These are phyloP conservation scores for Panzeria rudis DNA, from an alignment of 2,888 invertebrate species.

Conservation along the genomic window DNA sequence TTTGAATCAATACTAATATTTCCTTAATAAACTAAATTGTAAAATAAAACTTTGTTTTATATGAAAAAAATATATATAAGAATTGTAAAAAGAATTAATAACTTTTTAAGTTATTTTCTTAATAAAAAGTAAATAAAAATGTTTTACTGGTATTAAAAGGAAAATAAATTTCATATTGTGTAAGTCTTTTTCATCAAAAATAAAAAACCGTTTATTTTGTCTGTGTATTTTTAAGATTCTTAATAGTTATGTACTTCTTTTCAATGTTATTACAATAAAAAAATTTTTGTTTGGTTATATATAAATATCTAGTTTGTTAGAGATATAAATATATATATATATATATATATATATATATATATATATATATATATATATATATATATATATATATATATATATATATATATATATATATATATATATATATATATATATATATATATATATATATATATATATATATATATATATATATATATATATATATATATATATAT, in stretches of 20 bases:
- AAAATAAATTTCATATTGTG: conserved; percentile 12
- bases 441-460: background rate
- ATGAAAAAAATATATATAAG: background rate
- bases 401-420: background rate
- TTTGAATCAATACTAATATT: conserved; percentile 33
- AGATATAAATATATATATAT: conserved; percentile 9
- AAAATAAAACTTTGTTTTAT: conserved; percentile 36
- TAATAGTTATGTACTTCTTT: background rate
- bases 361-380: background rate
- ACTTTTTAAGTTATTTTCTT: background rate
- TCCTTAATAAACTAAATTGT: background rate
- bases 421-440: background rate
- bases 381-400: background rate
- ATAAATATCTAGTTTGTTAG: conserved; percentile 26
- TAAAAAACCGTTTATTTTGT: background rate
- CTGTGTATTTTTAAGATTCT: background rate
- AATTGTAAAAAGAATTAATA: background rate
- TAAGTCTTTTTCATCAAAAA: conserved; percentile 1
- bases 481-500: background rate
- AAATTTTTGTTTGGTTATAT: background rate
- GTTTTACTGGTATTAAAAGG: background rate
- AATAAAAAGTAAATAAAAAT: background rate
- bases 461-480: background rate
- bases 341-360: no score
- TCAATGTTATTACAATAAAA: background rate